Evolutionary conservation across 2,888 invertebrate genomes (phyloP).

Genomic region (Camptogramma bilineatum): DNA sequence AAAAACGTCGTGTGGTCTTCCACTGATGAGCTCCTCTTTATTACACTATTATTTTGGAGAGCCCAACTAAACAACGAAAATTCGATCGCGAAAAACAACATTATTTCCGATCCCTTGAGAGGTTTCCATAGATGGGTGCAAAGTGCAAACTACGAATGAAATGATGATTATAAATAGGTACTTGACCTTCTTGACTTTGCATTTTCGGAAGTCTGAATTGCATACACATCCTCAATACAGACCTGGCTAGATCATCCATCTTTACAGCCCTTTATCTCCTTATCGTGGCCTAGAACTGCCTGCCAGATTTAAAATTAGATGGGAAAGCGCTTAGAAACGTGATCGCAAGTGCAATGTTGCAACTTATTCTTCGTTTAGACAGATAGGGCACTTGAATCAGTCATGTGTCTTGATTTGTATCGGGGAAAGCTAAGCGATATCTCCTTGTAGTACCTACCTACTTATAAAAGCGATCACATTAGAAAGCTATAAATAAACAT

Average conservation of each 20-base stretch:
- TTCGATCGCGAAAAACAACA: no score
- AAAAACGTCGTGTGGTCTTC: no score
- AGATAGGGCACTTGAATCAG: conserved; percentile 3
- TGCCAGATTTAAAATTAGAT: conserved; percentile 30
- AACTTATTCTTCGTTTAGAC: conserved; percentile 1
- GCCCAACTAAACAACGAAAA: no score
- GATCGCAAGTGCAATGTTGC: neutral
- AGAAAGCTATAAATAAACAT: conserved; percentile 1
- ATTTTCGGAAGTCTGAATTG: no score
- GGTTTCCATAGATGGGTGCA: no score
- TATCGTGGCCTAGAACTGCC: conserved; percentile 49
- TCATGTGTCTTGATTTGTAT: conserved; percentile 10
- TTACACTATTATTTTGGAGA: no score
- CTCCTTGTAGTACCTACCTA: neutral
- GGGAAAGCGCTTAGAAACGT: conserved; percentile 29
- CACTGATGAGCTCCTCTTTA: no score
- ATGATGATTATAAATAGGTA: no score
- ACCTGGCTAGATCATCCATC: conserved; percentile 51
- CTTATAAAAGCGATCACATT: neutral
- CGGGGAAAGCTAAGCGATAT: conserved; percentile 3
- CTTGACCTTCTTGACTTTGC: no score
- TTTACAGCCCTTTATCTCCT: conserved; percentile 58
- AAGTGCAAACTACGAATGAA: no score
- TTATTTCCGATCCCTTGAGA: no score
- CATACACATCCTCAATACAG: conserved; percentile 9